These are phyloP conservation scores for Elysia chlorotica DNA, from an alignment of 1,140 invertebrate genomes.

Conservation along the genomic window DNA sequence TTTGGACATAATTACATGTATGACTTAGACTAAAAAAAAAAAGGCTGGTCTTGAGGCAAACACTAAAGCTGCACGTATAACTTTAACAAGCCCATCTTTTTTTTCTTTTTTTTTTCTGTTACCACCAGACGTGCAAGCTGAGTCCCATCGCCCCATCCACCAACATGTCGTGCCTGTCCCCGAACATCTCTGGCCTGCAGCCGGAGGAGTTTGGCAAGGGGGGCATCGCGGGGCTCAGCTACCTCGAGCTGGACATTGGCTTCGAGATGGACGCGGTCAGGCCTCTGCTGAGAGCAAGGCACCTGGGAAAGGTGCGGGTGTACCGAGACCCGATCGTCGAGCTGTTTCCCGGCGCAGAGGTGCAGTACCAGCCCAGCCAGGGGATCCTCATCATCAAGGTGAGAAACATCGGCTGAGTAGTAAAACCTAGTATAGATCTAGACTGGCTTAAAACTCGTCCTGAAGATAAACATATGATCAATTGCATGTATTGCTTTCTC, in stretches of 20 bases:
- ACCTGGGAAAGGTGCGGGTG: slow-evolving; percentile 72
- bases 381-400: slow-evolving; percentile 95
- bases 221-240: too few species aligned
- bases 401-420: slow-evolving; percentile 47
- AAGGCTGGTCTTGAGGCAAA: too few species aligned
- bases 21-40: too few species aligned
- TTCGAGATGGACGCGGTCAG: slow-evolving; percentile 94
- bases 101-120: not conserved
- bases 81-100: too few species aligned
- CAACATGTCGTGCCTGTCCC: slow-evolving; percentile 86
- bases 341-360: slow-evolving; percentile 75
- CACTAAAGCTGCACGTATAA: too few species aligned
- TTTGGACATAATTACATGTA: too few species aligned
- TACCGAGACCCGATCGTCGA: slow-evolving; percentile 92
- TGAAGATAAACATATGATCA: not conserved
- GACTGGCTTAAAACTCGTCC: not conserved
- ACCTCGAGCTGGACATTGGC: slow-evolving; percentile 86
- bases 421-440: not conserved
- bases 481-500: not conserved
- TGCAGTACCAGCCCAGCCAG: slow-evolving; percentile 59
- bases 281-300: slow-evolving; percentile 79
- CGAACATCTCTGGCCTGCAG: slow-evolving; percentile 64
- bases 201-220: too few species aligned
- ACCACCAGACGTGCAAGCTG: not conserved
- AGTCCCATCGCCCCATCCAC: slow-evolving; percentile 49